These are phyloP conservation scores for Sebastes goodei DNA, from an alignment of 2,797 vertebrate species.

Conservation along the genomic window DNA sequence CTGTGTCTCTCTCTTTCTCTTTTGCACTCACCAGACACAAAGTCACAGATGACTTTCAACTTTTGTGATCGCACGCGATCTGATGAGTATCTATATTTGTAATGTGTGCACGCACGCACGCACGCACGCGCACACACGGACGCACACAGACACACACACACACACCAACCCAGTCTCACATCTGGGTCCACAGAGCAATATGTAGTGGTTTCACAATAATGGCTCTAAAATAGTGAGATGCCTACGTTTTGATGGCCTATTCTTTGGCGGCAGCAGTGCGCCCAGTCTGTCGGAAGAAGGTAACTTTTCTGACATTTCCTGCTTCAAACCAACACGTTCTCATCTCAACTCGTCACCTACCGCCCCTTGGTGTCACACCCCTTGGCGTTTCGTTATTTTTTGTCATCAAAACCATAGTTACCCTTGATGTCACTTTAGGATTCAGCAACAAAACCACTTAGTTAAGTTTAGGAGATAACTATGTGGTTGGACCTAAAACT, in stretches of 20 bases:
- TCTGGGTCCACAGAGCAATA: neutral
- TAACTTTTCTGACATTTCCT: too few species aligned
- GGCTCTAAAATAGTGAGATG: neutral
- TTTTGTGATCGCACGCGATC: neutral
- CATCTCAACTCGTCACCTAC: neutral
- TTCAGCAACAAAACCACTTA: too few species aligned
- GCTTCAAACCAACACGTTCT: neutral
- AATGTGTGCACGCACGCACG: too few species aligned
- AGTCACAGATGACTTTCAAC: neutral
- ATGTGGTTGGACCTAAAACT: too few species aligned
- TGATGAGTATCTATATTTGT: neutral
- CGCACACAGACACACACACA: neutral
- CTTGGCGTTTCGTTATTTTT: too few species aligned
- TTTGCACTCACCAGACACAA: neutral
- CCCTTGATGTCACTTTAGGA: too few species aligned
- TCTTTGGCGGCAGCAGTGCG: neutral
- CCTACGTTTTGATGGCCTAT: neutral
- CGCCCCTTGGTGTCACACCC: rapidly evolving
- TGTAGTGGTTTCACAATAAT: neutral
- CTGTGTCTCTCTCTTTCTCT: neutral
- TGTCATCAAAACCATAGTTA: too few species aligned
- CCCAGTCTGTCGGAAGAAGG: neutral
- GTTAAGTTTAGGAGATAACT: too few species aligned
- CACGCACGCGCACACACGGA: neutral
- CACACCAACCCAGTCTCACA: neutral